These are phyloP conservation scores for Agapornis canus DNA, from an alignment of 2,797 vertebrate genomes.

Conservation along the genomic window DNA sequence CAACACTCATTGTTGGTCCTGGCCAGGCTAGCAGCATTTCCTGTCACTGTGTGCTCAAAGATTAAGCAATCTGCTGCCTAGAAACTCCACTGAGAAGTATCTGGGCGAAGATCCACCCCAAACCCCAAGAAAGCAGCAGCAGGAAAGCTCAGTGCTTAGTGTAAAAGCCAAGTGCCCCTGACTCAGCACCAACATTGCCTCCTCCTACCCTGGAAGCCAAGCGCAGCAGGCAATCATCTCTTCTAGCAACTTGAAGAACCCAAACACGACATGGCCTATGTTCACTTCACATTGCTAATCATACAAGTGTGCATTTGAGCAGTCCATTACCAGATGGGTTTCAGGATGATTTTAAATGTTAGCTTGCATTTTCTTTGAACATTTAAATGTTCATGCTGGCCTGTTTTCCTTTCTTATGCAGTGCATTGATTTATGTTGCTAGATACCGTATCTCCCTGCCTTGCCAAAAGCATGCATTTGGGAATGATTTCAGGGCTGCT, in stretches of 20 bases:
- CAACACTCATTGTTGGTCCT: not conserved
- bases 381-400: not conserved
- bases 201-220: not conserved
- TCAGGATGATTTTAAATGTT: not conserved
- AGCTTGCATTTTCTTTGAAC: not conserved
- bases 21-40: not conserved
- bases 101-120: not conserved
- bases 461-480: slow-evolving; percentile 44
- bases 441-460: slow-evolving; percentile 34
- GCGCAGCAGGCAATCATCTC: not conserved
- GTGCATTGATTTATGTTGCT: slow-evolving; percentile 31
- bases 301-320: not conserved
- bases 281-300: not conserved
- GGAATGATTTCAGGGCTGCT: slow-evolving; percentile 51
- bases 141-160: not conserved
- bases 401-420: not conserved
- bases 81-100: not conserved
- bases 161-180: not conserved
- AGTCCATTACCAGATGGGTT: not conserved
- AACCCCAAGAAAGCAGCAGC: not conserved
- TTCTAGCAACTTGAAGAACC: not conserved
- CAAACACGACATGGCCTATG: not conserved
- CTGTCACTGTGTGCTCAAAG: not conserved
- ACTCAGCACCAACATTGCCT: not conserved
- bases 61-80: not conserved